Evolutionary conservation across 2,797 vertebrate genomes (phyloP).

Genomic region (Lacerta bilineata): DNA sequence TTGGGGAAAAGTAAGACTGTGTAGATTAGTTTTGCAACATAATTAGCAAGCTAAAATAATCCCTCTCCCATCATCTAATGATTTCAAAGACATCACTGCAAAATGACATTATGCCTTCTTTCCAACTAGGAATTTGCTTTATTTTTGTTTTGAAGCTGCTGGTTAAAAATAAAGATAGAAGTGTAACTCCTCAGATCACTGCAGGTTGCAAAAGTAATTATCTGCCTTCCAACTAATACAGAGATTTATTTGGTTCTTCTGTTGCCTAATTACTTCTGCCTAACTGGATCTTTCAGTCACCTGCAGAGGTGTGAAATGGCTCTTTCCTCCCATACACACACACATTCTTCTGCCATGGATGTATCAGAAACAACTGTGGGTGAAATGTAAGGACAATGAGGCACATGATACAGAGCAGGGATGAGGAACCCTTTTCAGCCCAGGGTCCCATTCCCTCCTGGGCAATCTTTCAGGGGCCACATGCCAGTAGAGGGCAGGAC

Average conservation of each 20-base stretch:
- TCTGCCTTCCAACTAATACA: slow-evolving; percentile 42
- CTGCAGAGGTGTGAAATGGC: slow-evolving; percentile 16
- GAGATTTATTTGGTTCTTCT: slow-evolving; percentile 45
- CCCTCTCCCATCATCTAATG: slow-evolving; percentile 23
- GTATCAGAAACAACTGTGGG: neutral
- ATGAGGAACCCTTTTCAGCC: no score
- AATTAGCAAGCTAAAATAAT: slow-evolving; percentile 45
- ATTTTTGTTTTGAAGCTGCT: slow-evolving; percentile 59
- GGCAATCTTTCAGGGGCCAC: no score
- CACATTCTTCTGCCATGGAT: neutral
- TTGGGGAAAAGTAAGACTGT: slow-evolving; percentile 19
- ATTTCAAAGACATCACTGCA: slow-evolving; percentile 6
- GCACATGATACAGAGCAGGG: neutral
- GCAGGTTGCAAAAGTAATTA: slow-evolving; percentile 54
- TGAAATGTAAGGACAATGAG: neutral
- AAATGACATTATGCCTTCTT: slow-evolving; percentile 10
- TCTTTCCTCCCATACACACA: neutral
- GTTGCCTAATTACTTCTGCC: slow-evolving; percentile 35
- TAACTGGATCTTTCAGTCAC: slow-evolving; percentile 28
- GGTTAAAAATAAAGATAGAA: slow-evolving; percentile 64
- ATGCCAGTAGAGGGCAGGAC: no score
- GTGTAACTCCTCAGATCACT: slow-evolving; percentile 57
- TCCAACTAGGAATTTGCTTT: slow-evolving; percentile 31
- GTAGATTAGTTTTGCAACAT: slow-evolving; percentile 8
- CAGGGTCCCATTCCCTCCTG: no score